Conservation (phyloP, 2,797 vertebrate genomes). For the Acanthurus lineatus region DNA sequence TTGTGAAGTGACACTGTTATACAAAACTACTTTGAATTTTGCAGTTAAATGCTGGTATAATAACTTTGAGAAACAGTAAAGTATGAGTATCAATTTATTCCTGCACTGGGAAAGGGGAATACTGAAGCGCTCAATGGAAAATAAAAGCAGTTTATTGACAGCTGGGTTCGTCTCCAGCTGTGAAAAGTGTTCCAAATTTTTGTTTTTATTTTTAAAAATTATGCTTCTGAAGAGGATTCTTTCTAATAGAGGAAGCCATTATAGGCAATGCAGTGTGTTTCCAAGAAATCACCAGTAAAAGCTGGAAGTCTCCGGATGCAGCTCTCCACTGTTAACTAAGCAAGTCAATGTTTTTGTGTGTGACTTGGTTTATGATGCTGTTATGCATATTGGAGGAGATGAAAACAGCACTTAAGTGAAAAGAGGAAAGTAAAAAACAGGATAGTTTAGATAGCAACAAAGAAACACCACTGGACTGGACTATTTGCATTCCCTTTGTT, state of each 20-base stretch:
- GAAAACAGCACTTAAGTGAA: constrained; percentile 12
- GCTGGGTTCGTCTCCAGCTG: constrained; percentile 24
- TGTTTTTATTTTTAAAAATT: constrained; percentile 35
- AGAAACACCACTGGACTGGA: neutral
- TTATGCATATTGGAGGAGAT: constrained; percentile 11
- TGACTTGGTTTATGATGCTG: constrained; percentile 18
- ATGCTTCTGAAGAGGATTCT: neutral
- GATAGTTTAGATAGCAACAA: constrained; percentile 4
- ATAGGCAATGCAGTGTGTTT: constrained; percentile 1
- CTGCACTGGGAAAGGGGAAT: constrained; percentile 7
- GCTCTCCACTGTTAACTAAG: constrained; percentile 18
- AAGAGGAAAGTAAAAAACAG: constrained; percentile 4
- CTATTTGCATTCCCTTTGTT: neutral
- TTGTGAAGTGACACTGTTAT: constrained; percentile 1
- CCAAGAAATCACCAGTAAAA: constrained; percentile 20
- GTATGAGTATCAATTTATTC: constrained; percentile 37
- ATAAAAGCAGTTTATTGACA: constrained; percentile 26
- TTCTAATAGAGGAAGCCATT: constrained; percentile 24
- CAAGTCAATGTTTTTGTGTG: neutral
- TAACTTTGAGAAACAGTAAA: constrained; percentile 19
- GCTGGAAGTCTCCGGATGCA: neutral
- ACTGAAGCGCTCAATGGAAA: constrained; percentile 25
- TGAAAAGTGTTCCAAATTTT: constrained; percentile 22
- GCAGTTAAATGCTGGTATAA: constrained; percentile 23
- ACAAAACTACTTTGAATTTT: constrained; percentile 1